Evolutionary conservation across 92 coral and sea anemone genomes (phyloP).

Genomic region (Palythoa heliodiscus): DNA sequence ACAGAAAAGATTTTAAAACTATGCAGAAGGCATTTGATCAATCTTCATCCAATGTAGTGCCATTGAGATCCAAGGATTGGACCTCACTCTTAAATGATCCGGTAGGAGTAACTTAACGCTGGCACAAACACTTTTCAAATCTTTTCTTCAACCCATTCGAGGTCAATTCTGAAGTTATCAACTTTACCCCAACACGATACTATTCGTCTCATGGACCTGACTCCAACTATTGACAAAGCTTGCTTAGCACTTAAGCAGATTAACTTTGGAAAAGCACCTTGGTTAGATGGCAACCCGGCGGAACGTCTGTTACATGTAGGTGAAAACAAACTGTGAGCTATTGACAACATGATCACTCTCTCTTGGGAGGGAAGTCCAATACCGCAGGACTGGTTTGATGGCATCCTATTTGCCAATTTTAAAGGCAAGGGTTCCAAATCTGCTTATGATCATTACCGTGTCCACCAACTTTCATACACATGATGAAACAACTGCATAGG

Average conservation of each 20-base stretch:
- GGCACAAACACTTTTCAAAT: conserved; percentile 38
- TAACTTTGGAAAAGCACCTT: conserved; percentile 3
- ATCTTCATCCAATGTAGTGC: neutral
- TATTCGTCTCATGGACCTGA: conserved; percentile 38
- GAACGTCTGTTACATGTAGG: neutral
- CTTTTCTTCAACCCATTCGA: conserved; percentile 37
- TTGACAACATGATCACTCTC: conserved; percentile 2
- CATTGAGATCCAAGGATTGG: conserved; percentile 17
- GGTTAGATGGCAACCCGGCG: conserved; percentile 3
- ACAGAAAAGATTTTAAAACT: too few relatives aligned
- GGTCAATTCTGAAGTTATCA: conserved; percentile 16
- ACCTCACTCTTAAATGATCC: conserved; percentile 10
- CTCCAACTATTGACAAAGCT: conserved; percentile 23
- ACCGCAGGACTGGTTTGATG: conserved; percentile 15
- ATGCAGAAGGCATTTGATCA: too few relatives aligned
- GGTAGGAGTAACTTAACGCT: conserved; percentile 19
- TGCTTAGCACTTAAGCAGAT: conserved; percentile 4
- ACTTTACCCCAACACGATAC: conserved; percentile 35
- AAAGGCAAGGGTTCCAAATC: conserved; percentile 17
- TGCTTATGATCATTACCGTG: neutral
- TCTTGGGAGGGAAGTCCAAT: conserved; percentile 14
- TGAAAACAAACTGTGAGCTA: conserved; percentile 19
- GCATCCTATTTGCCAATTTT: neutral
- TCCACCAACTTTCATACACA: too few relatives aligned
- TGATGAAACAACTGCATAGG: too few relatives aligned